A percentile compares a stretch with the other conserved stretches of the same genome.
phyloP scores from a whole-genome alignment of 2,888 invertebrate species.

The Oscheius onirici region DNA sequence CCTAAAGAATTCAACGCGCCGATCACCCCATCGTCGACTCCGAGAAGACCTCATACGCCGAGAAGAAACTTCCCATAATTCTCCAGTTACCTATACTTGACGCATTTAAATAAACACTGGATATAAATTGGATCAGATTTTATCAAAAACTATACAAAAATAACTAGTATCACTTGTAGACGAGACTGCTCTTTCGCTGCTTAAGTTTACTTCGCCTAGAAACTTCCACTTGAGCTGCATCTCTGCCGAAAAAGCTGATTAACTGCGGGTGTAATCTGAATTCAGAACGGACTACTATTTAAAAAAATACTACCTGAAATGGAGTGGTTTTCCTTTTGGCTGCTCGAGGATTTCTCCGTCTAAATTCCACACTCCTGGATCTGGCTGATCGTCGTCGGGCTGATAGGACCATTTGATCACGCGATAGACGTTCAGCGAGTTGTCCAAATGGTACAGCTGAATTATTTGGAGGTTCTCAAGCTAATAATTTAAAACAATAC shows the following conservation, averaged over 20 bases:
- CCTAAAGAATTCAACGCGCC: no score
- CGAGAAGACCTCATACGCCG: no score
- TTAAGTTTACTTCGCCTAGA: conserved; percentile 59
- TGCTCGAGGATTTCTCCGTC: conserved; percentile 69
- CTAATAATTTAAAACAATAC: conserved; percentile 30
- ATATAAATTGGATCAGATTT: no score
- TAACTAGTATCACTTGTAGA: conserved; percentile 46
- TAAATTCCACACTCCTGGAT: conserved; percentile 69
- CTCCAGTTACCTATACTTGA: no score
- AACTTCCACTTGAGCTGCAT: conserved; percentile 64
- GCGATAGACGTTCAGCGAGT: conserved; percentile 62
- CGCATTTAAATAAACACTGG: no score
- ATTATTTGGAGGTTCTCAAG: neutral
- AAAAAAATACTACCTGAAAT: conserved; percentile 55
- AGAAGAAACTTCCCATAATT: no score
- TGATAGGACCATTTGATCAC: conserved; percentile 67
- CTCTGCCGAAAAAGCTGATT: conserved; percentile 68
- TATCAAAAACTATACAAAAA: neutral
- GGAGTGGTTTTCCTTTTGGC: conserved; percentile 61
- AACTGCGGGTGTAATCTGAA: conserved; percentile 65
- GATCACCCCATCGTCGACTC: no score
- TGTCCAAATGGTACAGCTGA: conserved; percentile 54
- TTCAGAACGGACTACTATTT: neutral
- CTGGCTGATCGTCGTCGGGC: conserved; percentile 55
- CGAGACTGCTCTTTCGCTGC: conserved; percentile 56